phyloP scores from a whole-genome alignment of 1,140 invertebrate species.

The Plectus sambesii region DNA sequence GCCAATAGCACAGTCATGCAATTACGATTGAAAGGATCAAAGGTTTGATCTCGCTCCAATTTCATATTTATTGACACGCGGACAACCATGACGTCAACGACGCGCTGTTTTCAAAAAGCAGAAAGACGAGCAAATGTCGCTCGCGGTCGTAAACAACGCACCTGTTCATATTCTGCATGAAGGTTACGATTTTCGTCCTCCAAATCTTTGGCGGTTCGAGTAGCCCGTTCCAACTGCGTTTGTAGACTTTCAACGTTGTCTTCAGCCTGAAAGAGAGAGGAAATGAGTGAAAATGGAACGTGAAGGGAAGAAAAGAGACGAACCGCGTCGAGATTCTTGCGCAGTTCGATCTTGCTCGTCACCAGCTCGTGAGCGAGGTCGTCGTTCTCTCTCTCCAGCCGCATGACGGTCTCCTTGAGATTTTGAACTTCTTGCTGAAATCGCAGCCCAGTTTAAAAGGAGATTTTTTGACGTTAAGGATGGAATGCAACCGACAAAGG shows the following conservation, averaged over 20 bases:
- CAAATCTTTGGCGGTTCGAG: slow-evolving; percentile 59
- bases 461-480: neutral
- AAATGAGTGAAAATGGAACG: slow-evolving; percentile 1
- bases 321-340: slow-evolving; percentile 53
- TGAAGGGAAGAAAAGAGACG: slow-evolving; percentile 16
- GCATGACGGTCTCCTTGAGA: slow-evolving; percentile 50
- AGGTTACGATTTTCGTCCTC: slow-evolving; percentile 73
- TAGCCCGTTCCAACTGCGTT: slow-evolving; percentile 65
- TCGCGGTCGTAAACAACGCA: too few species aligned
- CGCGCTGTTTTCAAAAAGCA: too few species aligned
- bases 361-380: slow-evolving; percentile 57
- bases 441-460: slow-evolving; percentile 1
- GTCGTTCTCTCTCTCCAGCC: slow-evolving; percentile 59
- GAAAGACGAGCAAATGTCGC: too few species aligned
- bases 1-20: too few species aligned
- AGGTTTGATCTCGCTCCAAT: too few species aligned
- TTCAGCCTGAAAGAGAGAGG: slow-evolving; percentile 50
- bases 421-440: slow-evolving; percentile 54
- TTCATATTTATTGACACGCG: too few species aligned
- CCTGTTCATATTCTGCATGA: slow-evolving; percentile 62
- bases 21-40: too few species aligned
- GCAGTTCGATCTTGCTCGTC: slow-evolving; percentile 53
- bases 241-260: slow-evolving; percentile 66
- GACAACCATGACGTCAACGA: too few species aligned
- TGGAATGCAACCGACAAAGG: too few species aligned